Conservation (phyloP, 2,888 invertebrate genomes). For the Dynastes grantii region DNA sequence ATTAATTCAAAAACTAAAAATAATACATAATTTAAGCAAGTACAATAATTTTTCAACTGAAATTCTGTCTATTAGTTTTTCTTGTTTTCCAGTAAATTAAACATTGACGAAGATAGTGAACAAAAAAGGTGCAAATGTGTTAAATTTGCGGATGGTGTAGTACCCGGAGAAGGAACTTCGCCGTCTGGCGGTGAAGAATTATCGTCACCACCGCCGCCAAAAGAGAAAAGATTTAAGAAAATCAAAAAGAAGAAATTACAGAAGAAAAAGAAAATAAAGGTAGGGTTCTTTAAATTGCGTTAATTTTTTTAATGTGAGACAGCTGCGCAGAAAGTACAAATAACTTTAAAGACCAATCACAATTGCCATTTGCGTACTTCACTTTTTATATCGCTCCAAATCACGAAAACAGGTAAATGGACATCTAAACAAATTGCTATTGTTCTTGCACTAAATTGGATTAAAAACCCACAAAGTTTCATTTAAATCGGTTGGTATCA, state of each 20-base stretch:
- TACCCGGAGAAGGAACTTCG: slow-evolving; percentile 75
- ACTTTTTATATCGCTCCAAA: too few species aligned
- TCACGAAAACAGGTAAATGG: too few species aligned
- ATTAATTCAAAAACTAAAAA: too few species aligned
- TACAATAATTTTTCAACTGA: too few species aligned
- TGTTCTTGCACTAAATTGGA: too few species aligned
- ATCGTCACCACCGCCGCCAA: slow-evolving; percentile 76
- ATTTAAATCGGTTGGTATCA: too few species aligned
- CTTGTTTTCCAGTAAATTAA: slow-evolving; percentile 47
- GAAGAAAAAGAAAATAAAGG: slow-evolving; percentile 74
- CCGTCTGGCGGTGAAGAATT: slow-evolving; percentile 76
- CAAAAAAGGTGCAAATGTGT: slow-evolving; percentile 70
- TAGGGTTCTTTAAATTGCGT: slow-evolving; percentile 56
- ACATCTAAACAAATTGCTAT: too few species aligned
- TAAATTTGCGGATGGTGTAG: slow-evolving; percentile 76
- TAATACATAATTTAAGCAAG: too few species aligned
- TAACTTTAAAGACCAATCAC: too few species aligned
- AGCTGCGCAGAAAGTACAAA: too few species aligned
- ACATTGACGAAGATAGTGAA: slow-evolving; percentile 51
- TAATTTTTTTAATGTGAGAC: background rate
- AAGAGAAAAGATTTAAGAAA: slow-evolving; percentile 72
- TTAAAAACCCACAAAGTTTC: too few species aligned
- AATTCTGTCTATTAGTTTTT: background rate
- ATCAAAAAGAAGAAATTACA: slow-evolving; percentile 69
- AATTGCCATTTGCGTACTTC: too few species aligned